phyloP scores from a whole-genome alignment of 2,888 invertebrate genomes.

The Ptychoptera albimana region DNA sequence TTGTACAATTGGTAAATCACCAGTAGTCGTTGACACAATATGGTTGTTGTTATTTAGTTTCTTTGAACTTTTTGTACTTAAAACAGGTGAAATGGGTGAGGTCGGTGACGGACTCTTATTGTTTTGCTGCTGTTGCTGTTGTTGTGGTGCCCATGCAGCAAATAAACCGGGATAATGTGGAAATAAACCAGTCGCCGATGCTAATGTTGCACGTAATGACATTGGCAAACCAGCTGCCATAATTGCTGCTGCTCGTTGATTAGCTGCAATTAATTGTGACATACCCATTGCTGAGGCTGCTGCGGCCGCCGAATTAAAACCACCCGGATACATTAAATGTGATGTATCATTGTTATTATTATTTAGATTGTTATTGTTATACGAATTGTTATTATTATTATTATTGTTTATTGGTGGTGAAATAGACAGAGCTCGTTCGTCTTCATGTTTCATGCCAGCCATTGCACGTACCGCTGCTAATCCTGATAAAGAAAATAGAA shows the following conservation, averaged over 20 bases:
- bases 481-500: conserved; percentile 15
- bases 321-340: conserved; percentile 22
- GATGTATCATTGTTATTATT: conserved; percentile 6
- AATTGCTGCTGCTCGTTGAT: conserved; percentile 22
- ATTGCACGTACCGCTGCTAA: conserved; percentile 25
- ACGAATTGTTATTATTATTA: conserved; percentile 5
- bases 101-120: conserved; percentile 21
- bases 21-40: conserved; percentile 14
- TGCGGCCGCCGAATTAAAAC: conserved; percentile 16
- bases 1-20: conserved; percentile 21
- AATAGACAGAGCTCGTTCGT: conserved; percentile 24
- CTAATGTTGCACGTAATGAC: conserved; percentile 19
- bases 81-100: conserved; percentile 24
- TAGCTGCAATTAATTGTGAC: conserved; percentile 25
- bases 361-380: conserved; percentile 1
- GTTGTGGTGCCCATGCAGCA: conserved; percentile 21
- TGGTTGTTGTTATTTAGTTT: conserved; percentile 11
- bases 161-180: conserved; percentile 28
- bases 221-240: conserved; percentile 28
- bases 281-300: conserved; percentile 29
- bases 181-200: conserved; percentile 21
- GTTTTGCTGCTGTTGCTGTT: conserved; percentile 2
- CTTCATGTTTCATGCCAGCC: conserved; percentile 29
- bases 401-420: conserved; percentile 28
- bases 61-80: conserved; percentile 9